Base-by-base conservation (phyloP, 2,888 invertebrate genomes). In the Pyralis farinalis region DNA sequence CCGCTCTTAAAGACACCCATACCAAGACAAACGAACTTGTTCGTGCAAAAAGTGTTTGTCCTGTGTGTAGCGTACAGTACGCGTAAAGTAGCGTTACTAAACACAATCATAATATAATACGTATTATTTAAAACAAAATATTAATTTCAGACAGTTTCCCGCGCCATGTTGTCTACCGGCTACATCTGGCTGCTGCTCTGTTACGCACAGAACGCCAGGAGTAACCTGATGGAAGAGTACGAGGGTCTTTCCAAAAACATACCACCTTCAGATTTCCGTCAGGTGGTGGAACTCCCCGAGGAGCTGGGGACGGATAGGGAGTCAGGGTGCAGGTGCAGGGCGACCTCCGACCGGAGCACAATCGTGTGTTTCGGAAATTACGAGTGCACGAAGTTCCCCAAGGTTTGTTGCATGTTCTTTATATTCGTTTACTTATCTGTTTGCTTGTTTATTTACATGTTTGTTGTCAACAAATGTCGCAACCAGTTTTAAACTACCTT, bases 291-390 rank as follows among this genome's bases (percentile, higher is more conserved):
- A 0, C 57, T 88, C 2, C 87, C 88, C 0, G 53, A 78, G 0
- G 65, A 71, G 35, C 53, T 88, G 1, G 83, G 77, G 0, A 65
- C 63, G 27, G 88, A 89, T 44, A 50, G 47, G 21, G 43, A 35
- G 4, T 87, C 88, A 1, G 91, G 91, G 0, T 92, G 92, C 59
- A 59, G 74, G 8, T 92, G 92, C 57, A 71, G 90, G 12, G 82
- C 86, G 30, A 77, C 71, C 16, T 51, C 44, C 5, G 61, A 70
- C 10, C 53, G 58, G 0, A 65, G 55, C 11, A 70, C 79, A 8
- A 70, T 86, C 1, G 84, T 90, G 0, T 91, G 91, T 55, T 91
- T 89, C 42, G 91, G 91, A 4, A 84, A 88, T 40, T 87, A 84
- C 28, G 77, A 72, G 12, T 92, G 92, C 58, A 70, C 49, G 44